Percentiles rank a stretch among this genome's conserved stretches.
These are phyloP conservation scores for Cephus pulcher DNA, from an alignment of 2,888 invertebrate species.

Conservation along the genomic window DNA sequence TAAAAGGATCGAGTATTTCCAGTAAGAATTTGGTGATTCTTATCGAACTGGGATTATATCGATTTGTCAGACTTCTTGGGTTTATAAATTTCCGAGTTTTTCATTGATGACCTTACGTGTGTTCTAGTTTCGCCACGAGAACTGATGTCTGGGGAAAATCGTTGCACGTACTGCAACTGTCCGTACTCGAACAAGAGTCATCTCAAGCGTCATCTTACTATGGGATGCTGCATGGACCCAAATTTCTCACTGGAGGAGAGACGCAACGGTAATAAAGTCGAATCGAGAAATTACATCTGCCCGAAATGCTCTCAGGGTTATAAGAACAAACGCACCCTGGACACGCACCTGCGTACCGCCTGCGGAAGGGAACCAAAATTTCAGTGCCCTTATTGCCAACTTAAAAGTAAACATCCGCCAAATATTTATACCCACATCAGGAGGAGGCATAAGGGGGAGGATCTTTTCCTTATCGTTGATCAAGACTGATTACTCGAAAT, in stretches of 20 bases:
- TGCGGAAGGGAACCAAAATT: slow-evolving; percentile 56
- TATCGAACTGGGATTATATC: not conserved
- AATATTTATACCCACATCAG: slow-evolving; percentile 50
- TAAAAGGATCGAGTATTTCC: not conserved
- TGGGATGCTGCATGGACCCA: slow-evolving; percentile 44
- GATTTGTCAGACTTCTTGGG: not conserved
- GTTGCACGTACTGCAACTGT: slow-evolving; percentile 40
- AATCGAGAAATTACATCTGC: slow-evolving; percentile 34
- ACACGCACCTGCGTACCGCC: slow-evolving; percentile 43
- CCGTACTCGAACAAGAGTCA: slow-evolving; percentile 34
- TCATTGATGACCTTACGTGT: slow-evolving; percentile 22
- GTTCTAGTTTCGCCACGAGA: slow-evolving; percentile 34
- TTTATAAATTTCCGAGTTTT: not conserved
- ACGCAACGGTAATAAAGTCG: slow-evolving; percentile 24
- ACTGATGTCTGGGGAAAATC: slow-evolving; percentile 18
- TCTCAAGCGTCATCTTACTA: slow-evolving; percentile 38
- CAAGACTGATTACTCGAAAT: slow-evolving; percentile 11
- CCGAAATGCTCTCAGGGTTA: slow-evolving; percentile 45
- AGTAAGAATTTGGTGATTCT: not conserved
- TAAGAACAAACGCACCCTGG: slow-evolving; percentile 41
- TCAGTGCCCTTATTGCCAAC: slow-evolving; percentile 50
- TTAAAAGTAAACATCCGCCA: slow-evolving; percentile 44
- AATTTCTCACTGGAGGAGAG: slow-evolving; percentile 31
- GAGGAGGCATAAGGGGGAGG: slow-evolving; percentile 26
- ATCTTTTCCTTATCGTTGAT: slow-evolving; percentile 31